Evolutionary conservation across 2,797 vertebrate genomes (phyloP).

Genomic region (Champsocephalus gunnari): DNA sequence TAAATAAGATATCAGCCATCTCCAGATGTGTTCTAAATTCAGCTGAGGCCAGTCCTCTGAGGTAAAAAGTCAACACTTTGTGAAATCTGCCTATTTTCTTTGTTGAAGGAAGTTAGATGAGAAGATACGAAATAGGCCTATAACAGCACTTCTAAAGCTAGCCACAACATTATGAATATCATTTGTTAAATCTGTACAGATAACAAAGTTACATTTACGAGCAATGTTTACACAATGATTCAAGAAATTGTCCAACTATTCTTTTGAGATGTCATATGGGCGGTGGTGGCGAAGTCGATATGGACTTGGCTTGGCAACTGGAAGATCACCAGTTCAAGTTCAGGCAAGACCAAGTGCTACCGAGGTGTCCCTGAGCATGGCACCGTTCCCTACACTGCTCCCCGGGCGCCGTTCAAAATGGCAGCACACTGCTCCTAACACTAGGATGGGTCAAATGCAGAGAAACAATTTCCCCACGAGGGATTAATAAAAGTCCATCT

Average conservation of each 20-base stretch:
- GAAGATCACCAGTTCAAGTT: too few relatives aligned
- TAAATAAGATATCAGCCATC: constrained; percentile 67
- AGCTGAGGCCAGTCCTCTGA: constrained; percentile 11
- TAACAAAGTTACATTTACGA: too few relatives aligned
- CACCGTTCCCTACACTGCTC: too few relatives aligned
- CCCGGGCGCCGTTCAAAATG: too few relatives aligned
- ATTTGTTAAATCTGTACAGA: not conserved
- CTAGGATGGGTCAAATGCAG: too few relatives aligned
- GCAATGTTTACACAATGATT: not conserved
- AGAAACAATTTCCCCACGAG: too few relatives aligned
- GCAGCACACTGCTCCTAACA: too few relatives aligned
- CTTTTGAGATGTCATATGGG: not conserved
- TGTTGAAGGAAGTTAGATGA: not conserved
- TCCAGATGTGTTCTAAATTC: constrained; percentile 49
- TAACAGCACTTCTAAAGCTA: not conserved
- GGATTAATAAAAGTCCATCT: too few relatives aligned
- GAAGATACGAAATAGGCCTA: not conserved
- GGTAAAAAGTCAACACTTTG: constrained; percentile 9
- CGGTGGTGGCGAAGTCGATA: too few relatives aligned
- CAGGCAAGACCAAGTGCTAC: too few relatives aligned
- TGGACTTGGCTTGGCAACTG: too few relatives aligned
- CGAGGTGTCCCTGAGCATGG: too few relatives aligned
- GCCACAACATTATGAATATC: not conserved
- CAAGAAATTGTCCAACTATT: not conserved
- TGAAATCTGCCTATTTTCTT: constrained; percentile 3